A percentile compares a stretch with the other conserved stretches of the same genome.
Evolutionary conservation across 2,113 vertebrate genomes (phyloP).

Genomic region (Gopherus evgoodei): DNA sequence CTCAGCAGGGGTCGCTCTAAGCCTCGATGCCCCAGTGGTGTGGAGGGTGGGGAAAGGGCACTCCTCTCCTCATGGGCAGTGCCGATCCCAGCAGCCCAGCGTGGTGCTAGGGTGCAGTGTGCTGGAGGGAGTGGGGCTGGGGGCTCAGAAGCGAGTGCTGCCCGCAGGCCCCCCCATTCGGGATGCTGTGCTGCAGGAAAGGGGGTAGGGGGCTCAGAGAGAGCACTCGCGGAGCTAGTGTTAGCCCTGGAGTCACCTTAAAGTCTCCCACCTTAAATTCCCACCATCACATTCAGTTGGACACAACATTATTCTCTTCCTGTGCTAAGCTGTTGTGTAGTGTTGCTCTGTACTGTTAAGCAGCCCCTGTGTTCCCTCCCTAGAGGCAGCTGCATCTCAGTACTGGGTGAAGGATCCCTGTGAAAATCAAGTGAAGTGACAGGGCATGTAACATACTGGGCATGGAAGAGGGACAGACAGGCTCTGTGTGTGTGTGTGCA

Average conservation of each 20-base stretch:
- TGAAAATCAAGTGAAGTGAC: neutral
- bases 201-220: neutral
- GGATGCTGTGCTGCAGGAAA: neutral
- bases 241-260: neutral
- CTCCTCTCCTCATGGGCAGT: neutral
- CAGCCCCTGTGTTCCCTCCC: neutral
- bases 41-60: neutral
- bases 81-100: neutral
- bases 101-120: neutral
- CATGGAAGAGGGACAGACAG: neutral
- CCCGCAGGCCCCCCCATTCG: no score
- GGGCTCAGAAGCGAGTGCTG: no score
- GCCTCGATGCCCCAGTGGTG: fast-evolving
- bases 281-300: neutral
- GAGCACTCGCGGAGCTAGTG: neutral
- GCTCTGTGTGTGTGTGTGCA: neutral
- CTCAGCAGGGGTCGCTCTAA: neutral
- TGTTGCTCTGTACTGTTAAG: neutral
- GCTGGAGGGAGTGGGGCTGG: neutral
- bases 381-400: neutral
- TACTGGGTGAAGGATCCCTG: neutral
- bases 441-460: neutral
- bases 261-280: neutral
- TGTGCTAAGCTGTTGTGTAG: neutral
- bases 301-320: neutral